A percentile compares a stretch with the other conserved stretches of the same genome.
These are phyloP conservation scores for Oreamnos americanus DNA, from an alignment of 2,113 vertebrate genomes.

Conservation along the genomic window DNA sequence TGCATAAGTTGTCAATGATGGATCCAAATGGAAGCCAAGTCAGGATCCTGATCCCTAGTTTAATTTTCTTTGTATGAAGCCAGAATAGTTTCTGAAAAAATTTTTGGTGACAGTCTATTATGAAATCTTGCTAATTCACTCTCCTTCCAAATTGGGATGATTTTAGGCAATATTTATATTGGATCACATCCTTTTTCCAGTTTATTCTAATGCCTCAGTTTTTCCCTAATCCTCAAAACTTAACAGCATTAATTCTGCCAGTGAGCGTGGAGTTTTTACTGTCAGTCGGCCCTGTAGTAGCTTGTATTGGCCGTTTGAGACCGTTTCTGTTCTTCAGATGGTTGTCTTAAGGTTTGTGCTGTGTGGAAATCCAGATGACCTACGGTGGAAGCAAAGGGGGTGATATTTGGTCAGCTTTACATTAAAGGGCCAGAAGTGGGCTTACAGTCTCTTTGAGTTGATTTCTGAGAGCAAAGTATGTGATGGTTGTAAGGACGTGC, in stretches of 20 bases:
- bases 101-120: background rate
- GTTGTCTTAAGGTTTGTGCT: background rate
- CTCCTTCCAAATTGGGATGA: background rate
- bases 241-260: background rate
- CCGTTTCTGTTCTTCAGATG: background rate
- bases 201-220: background rate
- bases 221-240: background rate
- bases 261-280: background rate
- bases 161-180: background rate
- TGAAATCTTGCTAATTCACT: background rate
- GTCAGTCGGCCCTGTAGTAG: background rate
- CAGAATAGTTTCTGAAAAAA: background rate
- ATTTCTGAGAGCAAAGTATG: background rate
- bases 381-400: background rate
- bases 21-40: background rate
- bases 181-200: background rate
- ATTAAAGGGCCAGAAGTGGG: background rate
- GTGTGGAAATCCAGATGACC: background rate
- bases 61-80: slow-evolving; percentile 22
- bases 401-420: background rate
- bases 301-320: background rate
- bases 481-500: background rate
- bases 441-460: background rate
- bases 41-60: background rate
- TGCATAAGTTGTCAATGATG: background rate